Percentiles rank a stretch among this genome's conserved stretches.
Evolutionary conservation across 2,113 vertebrate genomes (phyloP).

Genomic region (Petaurus breviceps): DNA sequence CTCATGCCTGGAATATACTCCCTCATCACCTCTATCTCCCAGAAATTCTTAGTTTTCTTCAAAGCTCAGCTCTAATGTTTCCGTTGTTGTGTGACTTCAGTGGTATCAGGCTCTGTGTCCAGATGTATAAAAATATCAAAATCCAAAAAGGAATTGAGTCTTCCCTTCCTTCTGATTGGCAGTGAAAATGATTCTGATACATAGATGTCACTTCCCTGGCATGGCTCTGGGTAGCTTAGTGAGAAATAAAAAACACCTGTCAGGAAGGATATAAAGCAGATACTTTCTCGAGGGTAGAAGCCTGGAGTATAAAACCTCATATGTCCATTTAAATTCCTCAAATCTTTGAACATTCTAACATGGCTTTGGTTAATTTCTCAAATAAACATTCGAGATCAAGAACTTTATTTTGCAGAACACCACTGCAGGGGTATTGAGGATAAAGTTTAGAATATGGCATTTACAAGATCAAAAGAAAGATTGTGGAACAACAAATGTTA

Average conservation of each 20-base stretch:
- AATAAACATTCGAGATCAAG: not conserved
- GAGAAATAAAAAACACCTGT: not conserved
- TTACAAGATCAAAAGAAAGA: slow-evolving; percentile 27
- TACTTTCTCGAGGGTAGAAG: not conserved
- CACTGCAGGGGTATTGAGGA: slow-evolving; percentile 21
- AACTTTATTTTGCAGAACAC: not conserved
- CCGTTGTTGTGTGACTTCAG: not conserved
- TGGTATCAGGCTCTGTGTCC: not conserved
- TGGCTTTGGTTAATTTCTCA: not conserved
- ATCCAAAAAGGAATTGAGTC: not conserved
- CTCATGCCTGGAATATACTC: not conserved
- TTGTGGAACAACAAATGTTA: slow-evolving; percentile 18
- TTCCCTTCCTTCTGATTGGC: slow-evolving; percentile 10
- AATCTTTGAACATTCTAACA: not conserved
- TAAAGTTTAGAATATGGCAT: slow-evolving; percentile 38
- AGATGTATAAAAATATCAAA: slow-evolving; percentile 29
- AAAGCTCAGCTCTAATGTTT: not conserved
- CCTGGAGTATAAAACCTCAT: not conserved
- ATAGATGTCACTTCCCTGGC: not conserved
- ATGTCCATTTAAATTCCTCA: not conserved
- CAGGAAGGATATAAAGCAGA: not conserved
- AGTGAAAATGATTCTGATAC: not conserved
- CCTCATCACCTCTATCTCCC: not conserved
- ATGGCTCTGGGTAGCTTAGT: not conserved
- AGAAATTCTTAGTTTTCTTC: not conserved